phyloP scores from a whole-genome alignment of 2,113 vertebrate genomes.

The Sitta europaea region DNA sequence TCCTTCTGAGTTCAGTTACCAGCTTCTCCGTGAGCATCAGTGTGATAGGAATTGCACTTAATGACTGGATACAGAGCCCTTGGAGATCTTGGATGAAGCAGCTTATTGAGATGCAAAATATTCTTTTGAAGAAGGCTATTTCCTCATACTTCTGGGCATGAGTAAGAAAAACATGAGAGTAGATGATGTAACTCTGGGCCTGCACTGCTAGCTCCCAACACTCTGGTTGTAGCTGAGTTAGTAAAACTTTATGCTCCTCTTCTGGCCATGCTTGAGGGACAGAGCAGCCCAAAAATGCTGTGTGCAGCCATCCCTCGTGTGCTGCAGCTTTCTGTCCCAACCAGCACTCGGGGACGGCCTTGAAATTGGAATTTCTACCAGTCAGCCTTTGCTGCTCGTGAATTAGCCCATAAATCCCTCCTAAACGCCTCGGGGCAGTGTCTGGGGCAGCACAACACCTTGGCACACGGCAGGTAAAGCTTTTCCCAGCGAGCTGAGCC shows the following conservation, averaged over 20 bases:
- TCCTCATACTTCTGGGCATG: constrained; percentile 43
- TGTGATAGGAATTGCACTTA: not conserved
- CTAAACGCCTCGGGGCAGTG: not conserved
- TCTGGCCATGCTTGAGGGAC: not conserved
- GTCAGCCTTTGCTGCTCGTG: not conserved
- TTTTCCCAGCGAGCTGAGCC: too few relatives aligned
- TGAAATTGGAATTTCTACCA: not conserved
- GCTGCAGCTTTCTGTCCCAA: not conserved
- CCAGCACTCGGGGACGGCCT: not conserved
- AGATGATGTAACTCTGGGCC: constrained; percentile 10
- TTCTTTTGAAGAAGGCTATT: constrained; percentile 56
- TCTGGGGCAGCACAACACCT: not conserved
- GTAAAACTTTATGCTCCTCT: not conserved
- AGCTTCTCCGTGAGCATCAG: not conserved
- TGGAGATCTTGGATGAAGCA: not conserved
- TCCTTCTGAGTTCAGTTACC: constrained; percentile 20
- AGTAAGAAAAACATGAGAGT: constrained; percentile 4
- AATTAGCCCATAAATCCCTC: not conserved
- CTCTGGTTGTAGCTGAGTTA: not conserved
- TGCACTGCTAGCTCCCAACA: not conserved
- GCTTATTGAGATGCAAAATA: constrained; percentile 53
- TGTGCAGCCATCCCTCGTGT: not conserved
- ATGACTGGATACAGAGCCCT: not conserved
- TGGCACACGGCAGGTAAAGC: not conserved
- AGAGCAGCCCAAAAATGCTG: not conserved